phyloP scores from a whole-genome alignment of 2,888 invertebrate genomes.

The Cheilosia impressa region DNA sequence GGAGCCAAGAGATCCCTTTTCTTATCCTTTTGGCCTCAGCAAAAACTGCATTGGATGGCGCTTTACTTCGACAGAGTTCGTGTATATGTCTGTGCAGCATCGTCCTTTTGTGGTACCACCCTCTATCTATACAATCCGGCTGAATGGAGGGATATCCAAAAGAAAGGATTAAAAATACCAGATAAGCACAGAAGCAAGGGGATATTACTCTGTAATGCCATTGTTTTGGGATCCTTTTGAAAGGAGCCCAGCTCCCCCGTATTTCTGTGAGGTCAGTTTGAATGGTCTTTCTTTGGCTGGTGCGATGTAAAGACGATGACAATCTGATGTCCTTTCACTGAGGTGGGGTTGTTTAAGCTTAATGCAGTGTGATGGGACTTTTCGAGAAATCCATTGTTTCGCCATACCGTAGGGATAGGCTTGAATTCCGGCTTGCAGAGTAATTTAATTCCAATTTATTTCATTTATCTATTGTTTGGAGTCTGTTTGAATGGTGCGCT shows the following conservation, averaged over 20 bases:
- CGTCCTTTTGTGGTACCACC: constrained; percentile 22
- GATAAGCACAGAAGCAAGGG: constrained; percentile 48
- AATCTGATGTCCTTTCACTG: constrained; percentile 40
- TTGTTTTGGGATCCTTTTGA: constrained; percentile 67
- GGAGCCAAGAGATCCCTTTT: constrained; percentile 11
- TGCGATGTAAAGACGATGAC: constrained; percentile 41
- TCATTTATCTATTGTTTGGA: constrained; percentile 21
- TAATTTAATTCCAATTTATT: constrained; percentile 65
- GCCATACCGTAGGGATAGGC: constrained; percentile 21
- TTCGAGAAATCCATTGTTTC: constrained; percentile 6
- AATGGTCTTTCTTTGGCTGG: constrained; percentile 39
- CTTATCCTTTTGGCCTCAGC: constrained; percentile 30
- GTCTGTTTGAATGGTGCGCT: constrained; percentile 23
- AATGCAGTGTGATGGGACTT: constrained; percentile 10
- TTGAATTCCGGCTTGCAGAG: constrained; percentile 30
- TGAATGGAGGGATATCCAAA: constrained; percentile 21
- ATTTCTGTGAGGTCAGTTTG: constrained; percentile 53
- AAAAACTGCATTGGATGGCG: constrained; percentile 52
- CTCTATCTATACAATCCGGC: constrained; percentile 3
- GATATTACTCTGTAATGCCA: constrained; percentile 59
- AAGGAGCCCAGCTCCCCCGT: constrained; percentile 33
- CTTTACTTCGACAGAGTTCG: constrained; percentile 3
- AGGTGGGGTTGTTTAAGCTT: constrained; percentile 2
- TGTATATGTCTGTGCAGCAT: constrained; percentile 15
- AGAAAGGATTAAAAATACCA: constrained; percentile 39